Percentiles rank a stretch among this genome's conserved stretches.
Evolutionary conservation across 2,113 vertebrate species (phyloP).

Genomic region (Misgurnus anguillicaudatus): DNA sequence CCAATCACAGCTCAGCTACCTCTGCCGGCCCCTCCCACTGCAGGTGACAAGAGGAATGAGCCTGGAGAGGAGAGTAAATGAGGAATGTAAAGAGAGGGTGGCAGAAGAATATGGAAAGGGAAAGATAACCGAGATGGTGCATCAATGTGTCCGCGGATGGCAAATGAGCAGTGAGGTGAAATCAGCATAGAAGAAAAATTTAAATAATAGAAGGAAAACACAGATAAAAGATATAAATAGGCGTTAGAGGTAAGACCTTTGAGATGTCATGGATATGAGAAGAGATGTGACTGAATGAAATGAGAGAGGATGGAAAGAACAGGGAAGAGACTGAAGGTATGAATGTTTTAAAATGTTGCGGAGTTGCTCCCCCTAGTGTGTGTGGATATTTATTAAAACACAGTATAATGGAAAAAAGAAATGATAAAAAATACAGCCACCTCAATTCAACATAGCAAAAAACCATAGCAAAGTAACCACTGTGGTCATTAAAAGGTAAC

Average conservation of each 20-base stretch:
- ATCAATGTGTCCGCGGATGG: neutral
- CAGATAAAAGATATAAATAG: neutral
- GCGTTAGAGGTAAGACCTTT: neutral
- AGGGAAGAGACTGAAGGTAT: neutral
- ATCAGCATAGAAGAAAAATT: neutral
- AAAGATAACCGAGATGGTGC: neutral
- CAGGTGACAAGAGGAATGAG: conserved; percentile 64
- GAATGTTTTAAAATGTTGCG: neutral
- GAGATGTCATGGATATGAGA: neutral
- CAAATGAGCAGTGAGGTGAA: neutral
- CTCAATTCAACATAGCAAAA: neutral
- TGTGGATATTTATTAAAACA: neutral
- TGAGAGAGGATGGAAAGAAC: neutral
- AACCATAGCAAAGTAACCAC: too few relatives aligned
- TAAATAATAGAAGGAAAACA: neutral
- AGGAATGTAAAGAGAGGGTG: conserved; percentile 45
- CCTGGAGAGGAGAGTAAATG: conserved; percentile 47
- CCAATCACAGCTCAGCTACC: conserved; percentile 65
- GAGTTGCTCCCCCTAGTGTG: conserved; percentile 15
- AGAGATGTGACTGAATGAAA: neutral
- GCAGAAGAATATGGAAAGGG: neutral
- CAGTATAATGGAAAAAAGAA: neutral
- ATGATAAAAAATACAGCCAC: too few relatives aligned
- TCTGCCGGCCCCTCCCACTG: conserved; percentile 65
- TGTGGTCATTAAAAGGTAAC: too few relatives aligned